Percentiles rank a stretch among this genome's conserved stretches.
Evolutionary conservation across 2,888 invertebrate genomes (phyloP).

Genomic region (Cremastinae sp.): DNA sequence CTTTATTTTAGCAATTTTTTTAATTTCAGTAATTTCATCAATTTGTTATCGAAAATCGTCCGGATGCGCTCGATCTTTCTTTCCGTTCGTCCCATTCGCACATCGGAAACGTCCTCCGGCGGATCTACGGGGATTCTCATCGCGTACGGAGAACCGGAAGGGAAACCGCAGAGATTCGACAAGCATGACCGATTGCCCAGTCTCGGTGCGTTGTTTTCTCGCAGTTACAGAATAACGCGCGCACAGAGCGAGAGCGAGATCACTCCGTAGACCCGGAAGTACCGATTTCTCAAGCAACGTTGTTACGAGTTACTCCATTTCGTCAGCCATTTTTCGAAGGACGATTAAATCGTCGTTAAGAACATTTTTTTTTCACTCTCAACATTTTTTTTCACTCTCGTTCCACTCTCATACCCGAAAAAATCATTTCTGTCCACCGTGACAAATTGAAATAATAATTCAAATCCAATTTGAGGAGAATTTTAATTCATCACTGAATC

Average conservation of each 20-base stretch:
- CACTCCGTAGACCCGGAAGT: slow-evolving; percentile 41
- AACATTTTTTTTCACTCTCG: neutral
- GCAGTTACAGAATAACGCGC: slow-evolving; percentile 8
- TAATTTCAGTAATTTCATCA: too few relatives aligned
- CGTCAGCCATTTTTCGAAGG: slow-evolving; percentile 4
- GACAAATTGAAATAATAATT: too few relatives aligned
- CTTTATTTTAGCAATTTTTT: too few relatives aligned
- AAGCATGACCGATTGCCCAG: slow-evolving; percentile 46
- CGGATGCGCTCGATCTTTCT: neutral
- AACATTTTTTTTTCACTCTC: neutral
- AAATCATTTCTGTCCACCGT: neutral
- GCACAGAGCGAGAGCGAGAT: neutral
- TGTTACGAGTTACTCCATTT: slow-evolving; percentile 8
- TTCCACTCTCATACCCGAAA: neutral
- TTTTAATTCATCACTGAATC: neutral
- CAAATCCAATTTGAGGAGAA: neutral
- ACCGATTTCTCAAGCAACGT: slow-evolving; percentile 33
- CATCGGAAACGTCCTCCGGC: slow-evolving; percentile 32
- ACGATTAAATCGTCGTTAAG: slow-evolving; percentile 52
- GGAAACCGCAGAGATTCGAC: slow-evolving; percentile 63
- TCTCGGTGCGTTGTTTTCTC: neutral
- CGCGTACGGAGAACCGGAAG: slow-evolving; percentile 53
- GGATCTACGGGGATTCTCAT: slow-evolving; percentile 1
- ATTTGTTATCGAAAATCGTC: too few relatives aligned
- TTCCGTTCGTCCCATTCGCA: slow-evolving; percentile 30